phyloP scores from a whole-genome alignment of 2,797 vertebrate genomes.

The Gambelia wislizenii region DNA sequence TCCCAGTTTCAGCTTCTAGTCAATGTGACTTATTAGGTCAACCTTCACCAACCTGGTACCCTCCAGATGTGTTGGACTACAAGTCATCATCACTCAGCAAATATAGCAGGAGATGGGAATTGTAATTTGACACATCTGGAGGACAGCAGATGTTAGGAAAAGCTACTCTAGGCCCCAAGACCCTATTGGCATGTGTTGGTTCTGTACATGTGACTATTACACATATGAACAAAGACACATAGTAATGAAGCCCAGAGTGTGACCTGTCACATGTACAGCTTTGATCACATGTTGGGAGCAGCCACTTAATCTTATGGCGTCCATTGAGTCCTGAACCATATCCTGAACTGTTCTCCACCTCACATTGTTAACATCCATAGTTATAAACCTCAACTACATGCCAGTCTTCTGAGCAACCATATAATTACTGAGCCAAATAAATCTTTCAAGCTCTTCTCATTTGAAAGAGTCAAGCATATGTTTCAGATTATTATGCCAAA shows the following conservation, averaged over 20 bases:
- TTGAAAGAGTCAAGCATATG: constrained; percentile 76
- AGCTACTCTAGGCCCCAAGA: not conserved
- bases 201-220: not conserved
- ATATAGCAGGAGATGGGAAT: too few relatives aligned
- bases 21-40: not conserved
- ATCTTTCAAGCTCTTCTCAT: constrained; percentile 63
- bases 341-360: not conserved
- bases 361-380: constrained; percentile 52
- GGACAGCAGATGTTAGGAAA: not conserved
- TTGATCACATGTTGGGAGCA: not conserved
- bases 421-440: constrained; percentile 75
- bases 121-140: too few relatives aligned
- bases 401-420: constrained; percentile 58
- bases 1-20: not conserved
- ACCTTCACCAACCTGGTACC: not conserved
- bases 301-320: constrained; percentile 21
- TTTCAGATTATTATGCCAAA: constrained; percentile 73
- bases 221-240: not conserved
- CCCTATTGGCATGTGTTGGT: not conserved
- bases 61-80: not conserved
- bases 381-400: constrained; percentile 64
- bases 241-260: not conserved
- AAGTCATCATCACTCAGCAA: not conserved
- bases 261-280: not conserved
- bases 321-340: constrained; percentile 1